Conservation (phyloP, 2,888 invertebrate genomes). For the Anagyrus pseudococci region DNA sequence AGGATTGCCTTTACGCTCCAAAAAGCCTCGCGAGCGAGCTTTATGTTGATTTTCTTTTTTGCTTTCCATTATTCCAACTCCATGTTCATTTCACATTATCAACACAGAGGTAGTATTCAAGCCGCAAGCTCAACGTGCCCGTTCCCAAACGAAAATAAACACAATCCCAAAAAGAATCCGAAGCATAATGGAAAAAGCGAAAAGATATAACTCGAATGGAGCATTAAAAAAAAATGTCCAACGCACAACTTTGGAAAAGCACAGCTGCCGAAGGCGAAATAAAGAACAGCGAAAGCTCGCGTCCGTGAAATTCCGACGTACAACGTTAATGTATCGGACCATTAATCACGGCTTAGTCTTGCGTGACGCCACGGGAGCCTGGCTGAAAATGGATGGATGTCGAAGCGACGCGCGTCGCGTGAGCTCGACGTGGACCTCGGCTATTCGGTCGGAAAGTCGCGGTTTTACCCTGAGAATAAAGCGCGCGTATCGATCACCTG, state of each 20-base stretch:
- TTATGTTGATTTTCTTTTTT: no score
- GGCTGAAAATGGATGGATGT: constrained; percentile 40
- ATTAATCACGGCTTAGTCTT: constrained; percentile 39
- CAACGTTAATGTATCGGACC: constrained; percentile 40
- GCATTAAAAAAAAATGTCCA: background rate
- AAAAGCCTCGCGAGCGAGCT: no score
- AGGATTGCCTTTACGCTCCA: no score
- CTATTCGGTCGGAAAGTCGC: no score
- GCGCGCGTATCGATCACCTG: no score
- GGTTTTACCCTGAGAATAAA: no score
- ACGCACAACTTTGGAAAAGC: background rate
- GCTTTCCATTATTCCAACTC: no score
- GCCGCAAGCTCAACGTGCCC: no score
- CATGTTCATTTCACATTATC: no score
- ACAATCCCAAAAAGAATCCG: background rate
- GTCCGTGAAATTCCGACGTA: constrained; percentile 30
- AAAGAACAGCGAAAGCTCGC: constrained; percentile 1
- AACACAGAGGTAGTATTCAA: no score
- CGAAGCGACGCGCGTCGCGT: constrained; percentile 27
- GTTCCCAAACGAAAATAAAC: background rate
- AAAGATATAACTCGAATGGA: background rate
- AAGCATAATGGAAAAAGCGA: background rate
- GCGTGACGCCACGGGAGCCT: constrained; percentile 26
- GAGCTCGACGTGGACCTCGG: no score
- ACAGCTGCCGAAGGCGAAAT: constrained; percentile 4